A percentile compares a stretch with the other conserved stretches of the same genome.
Conservation (phyloP, 2,113 vertebrate species). For the Taxidea taxus region DNA sequence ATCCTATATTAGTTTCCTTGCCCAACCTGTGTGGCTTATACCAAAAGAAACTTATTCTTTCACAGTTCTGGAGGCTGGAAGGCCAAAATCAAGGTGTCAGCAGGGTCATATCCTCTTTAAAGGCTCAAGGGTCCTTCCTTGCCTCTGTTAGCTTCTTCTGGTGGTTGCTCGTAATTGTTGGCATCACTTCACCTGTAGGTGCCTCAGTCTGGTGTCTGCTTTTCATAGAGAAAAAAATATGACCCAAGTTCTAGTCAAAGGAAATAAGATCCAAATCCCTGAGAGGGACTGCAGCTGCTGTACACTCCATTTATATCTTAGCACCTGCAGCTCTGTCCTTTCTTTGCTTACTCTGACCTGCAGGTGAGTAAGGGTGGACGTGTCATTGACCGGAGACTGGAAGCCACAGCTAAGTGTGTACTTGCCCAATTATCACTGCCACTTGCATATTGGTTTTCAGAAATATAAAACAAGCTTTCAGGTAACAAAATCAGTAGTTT, state of each 20-base stretch:
- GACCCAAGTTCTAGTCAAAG: not conserved
- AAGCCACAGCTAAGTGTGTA: not conserved
- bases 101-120: not conserved
- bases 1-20: not conserved
- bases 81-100: not conserved
- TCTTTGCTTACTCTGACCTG: not conserved
- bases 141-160: not conserved
- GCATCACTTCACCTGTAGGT: not conserved
- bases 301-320: not conserved
- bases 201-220: not conserved
- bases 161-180: not conserved
- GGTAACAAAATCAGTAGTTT: not conserved
- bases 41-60: not conserved
- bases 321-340: not conserved
- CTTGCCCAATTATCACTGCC: not conserved
- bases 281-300: not conserved
- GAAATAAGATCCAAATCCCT: not conserved
- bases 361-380: not conserved
- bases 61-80: not conserved
- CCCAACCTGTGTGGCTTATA: not conserved
- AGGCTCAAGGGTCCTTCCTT: not conserved
- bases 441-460: not conserved
- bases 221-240: not conserved
- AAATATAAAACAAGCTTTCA: not conserved
- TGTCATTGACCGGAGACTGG: not conserved